Conservation (phyloP, 2,888 invertebrate species). For the Oscheius sp. region DNA sequence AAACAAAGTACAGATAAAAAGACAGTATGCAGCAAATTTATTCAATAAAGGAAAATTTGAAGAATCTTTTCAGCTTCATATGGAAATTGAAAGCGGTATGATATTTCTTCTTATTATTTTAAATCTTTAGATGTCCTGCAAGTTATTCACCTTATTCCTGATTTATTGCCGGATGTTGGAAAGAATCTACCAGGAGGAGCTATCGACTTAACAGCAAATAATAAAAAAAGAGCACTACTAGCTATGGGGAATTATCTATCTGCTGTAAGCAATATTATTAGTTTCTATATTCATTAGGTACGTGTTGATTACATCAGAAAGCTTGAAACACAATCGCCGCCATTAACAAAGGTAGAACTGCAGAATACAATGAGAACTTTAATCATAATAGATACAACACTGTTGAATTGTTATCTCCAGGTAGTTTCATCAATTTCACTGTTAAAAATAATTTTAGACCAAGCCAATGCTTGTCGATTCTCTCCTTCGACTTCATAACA, state of each 20-base stretch:
- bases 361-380: constrained; percentile 74
- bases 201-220: constrained; percentile 67
- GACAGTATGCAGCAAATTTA: constrained; percentile 86
- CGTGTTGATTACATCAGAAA: background rate
- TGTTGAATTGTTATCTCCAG: constrained; percentile 94
- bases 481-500: constrained; percentile 82
- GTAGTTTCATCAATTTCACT: constrained; percentile 72
- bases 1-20: constrained; percentile 80
- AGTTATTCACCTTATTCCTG: constrained; percentile 92
- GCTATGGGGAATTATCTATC: constrained; percentile 90
- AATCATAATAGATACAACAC: constrained; percentile 94
- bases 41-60: constrained; percentile 88
- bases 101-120: background rate
- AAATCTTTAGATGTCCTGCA: constrained; percentile 83
- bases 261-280: constrained; percentile 74
- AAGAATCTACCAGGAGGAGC: constrained; percentile 23
- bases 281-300: background rate
- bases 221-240: constrained; percentile 81
- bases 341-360: constrained; percentile 4
- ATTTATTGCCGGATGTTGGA: constrained; percentile 77
- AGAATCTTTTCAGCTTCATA: constrained; percentile 89
- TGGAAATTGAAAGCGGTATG: constrained; percentile 81
- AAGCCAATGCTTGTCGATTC: constrained; percentile 94
- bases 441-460: constrained; percentile 76
- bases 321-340: background rate